Evolutionary conservation across 1,140 invertebrate genomes (phyloP), one percentile per base, ranked within the genome.

Genomic region (Pteromalus puparum): DNA sequence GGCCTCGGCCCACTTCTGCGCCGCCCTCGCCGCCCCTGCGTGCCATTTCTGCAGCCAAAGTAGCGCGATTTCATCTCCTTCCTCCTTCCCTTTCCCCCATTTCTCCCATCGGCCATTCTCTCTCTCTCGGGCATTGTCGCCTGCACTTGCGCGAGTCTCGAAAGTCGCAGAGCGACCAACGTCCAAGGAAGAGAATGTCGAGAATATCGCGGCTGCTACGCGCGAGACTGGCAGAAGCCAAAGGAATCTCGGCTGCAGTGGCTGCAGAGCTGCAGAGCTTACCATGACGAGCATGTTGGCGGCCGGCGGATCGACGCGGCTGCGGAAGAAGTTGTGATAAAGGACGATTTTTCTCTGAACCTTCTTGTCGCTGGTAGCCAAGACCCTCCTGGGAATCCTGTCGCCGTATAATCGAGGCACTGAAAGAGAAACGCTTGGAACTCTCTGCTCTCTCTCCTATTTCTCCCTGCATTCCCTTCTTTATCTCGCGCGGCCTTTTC

Each of bases 211-310:
- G n/a, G n/a, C n/a, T n/a, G n/a, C n/a, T n/a, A n/a, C n/a, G n/a
- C n/a, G n/a, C n/a, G n/a, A n/a, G n/a, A n/a, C n/a, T n/a, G n/a
- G n/a, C n/a, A n/a, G n/a, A n/a, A n/a, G n/a, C n/a, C 0, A 18
- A 53, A 53, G 18, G 48, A 53, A 53, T 18, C 48, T 53, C 48
- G 48, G 2, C n/a, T n/a, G n/a, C n/a, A n/a, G n/a, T n/a, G n/a
- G n/a, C n/a, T n/a, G n/a, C n/a, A n/a, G n/a, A n/a, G n/a, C 18
- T 21, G 53, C 18, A 61, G 53, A 79, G 87, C 92, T 92, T 92
- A 97, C 96, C 97, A 97, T 97, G 86, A 94, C 90, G 24, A 97
- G 92, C 97, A 97, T 97, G 91, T 97, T 96, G n/a, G 95, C 93
- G 7, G 96, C 96, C 24, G 94, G 92, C 0, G 97, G 97, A 78